A percentile compares a stretch with the other conserved stretches of the same genome.
Conservation (phyloP, 2,113 vertebrate genomes). For the Pelobates fuscus region DNA sequence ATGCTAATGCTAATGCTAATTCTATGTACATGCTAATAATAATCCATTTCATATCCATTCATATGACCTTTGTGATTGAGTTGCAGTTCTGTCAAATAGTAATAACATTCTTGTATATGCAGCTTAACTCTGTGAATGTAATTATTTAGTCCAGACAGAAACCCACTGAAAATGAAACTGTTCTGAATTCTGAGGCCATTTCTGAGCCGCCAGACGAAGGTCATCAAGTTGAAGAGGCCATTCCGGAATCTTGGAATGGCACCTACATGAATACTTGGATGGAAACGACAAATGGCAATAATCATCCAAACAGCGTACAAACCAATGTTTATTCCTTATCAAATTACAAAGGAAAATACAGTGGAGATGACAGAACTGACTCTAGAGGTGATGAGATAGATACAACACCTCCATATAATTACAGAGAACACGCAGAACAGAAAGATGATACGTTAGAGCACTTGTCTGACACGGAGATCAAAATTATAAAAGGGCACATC, state of each 20-base stretch:
- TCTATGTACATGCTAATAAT: too few species aligned
- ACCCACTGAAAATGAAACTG: constrained; percentile 1
- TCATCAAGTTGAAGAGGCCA: constrained; percentile 1
- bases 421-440: neutral
- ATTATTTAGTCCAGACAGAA: constrained; percentile 37
- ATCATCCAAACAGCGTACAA: neutral
- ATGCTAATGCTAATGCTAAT: too few species aligned
- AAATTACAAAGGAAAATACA: neutral
- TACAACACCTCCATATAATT: neutral
- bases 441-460: constrained; percentile 3
- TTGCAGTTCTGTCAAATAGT: neutral
- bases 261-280: neutral
- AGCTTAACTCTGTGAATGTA: too few species aligned
- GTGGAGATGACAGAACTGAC: neutral
- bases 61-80: neutral
- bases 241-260: neutral
- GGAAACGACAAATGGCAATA: neutral
- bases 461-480: constrained; percentile 3
- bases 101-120: neutral
- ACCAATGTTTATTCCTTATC: neutral
- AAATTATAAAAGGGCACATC: constrained; percentile 45
- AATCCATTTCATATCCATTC: too few species aligned
- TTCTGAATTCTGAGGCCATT: neutral
- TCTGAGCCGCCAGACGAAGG: neutral
- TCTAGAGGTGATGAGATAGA: neutral